phyloP scores from a whole-genome alignment of 2,888 invertebrate species.

The Acleris emargana region DNA sequence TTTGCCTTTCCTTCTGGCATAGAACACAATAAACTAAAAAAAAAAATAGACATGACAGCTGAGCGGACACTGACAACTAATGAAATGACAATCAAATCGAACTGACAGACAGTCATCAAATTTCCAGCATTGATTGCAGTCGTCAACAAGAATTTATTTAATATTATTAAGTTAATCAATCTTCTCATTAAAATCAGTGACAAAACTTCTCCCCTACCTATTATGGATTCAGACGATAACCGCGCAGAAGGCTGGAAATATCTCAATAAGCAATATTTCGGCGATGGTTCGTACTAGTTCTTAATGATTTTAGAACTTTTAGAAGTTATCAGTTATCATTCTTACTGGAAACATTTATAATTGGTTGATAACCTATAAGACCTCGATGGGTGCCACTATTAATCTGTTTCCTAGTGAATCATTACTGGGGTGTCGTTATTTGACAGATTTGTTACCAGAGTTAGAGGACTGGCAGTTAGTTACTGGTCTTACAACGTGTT shows the following conservation, averaged over 20 bases:
- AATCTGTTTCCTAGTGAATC: neutral
- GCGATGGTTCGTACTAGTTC: slow-evolving; percentile 68
- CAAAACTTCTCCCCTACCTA: slow-evolving; percentile 2
- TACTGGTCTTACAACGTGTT: slow-evolving; percentile 3
- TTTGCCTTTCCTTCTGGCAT: too few species aligned
- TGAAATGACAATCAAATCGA: neutral
- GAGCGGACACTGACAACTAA: neutral
- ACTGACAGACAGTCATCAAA: neutral
- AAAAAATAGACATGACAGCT: slow-evolving; percentile 1
- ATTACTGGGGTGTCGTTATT: neutral
- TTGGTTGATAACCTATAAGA: slow-evolving; percentile 15
- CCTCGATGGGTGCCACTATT: neutral
- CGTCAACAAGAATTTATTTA: slow-evolving; percentile 15
- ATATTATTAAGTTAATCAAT: slow-evolving; percentile 15
- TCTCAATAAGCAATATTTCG: slow-evolving; percentile 79
- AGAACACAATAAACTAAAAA: too few species aligned
- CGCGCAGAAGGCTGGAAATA: slow-evolving; percentile 80
- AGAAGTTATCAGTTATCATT: slow-evolving; percentile 13
- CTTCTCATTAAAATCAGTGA: slow-evolving; percentile 10
- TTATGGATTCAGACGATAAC: slow-evolving; percentile 59
- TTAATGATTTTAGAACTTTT: slow-evolving; percentile 11
- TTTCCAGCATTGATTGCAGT: slow-evolving; percentile 20
- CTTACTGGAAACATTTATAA: slow-evolving; percentile 11
- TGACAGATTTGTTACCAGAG: neutral
- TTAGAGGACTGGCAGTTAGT: neutral